A percentile compares a stretch with the other conserved stretches of the same genome.
Evolutionary conservation across 92 coral and sea anemone genomes (phyloP).

Genomic region (Palythoa grandiflora): DNA sequence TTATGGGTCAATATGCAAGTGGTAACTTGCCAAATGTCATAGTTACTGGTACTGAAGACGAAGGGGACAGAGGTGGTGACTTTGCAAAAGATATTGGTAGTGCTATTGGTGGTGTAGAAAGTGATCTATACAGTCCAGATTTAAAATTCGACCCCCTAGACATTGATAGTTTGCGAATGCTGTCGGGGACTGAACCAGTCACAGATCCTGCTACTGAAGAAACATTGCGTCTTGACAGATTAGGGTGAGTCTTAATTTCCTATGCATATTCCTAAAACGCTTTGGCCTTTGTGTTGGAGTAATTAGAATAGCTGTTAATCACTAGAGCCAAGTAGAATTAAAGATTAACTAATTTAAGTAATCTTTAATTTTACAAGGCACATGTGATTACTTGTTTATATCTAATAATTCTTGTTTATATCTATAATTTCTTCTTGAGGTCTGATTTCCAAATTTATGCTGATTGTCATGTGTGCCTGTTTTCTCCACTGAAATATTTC

Average conservation of each 20-base stretch:
- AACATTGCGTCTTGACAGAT: slow-evolving; percentile 80
- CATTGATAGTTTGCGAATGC: slow-evolving; percentile 88
- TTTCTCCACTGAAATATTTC: too few relatives aligned
- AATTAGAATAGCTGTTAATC: too few relatives aligned
- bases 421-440: too few relatives aligned
- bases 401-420: too few relatives aligned
- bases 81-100: slow-evolving; percentile 79
- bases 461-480: too few relatives aligned
- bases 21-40: slow-evolving; percentile 82
- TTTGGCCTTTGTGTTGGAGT: background rate
- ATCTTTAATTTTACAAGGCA: background rate
- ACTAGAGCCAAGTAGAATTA: too few relatives aligned
- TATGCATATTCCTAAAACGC: background rate
- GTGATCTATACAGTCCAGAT: slow-evolving; percentile 34
- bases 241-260: slow-evolving; percentile 65
- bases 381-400: too few relatives aligned
- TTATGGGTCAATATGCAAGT: slow-evolving; percentile 29
- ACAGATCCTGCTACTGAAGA: slow-evolving; percentile 92
- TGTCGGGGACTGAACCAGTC: slow-evolving; percentile 89
- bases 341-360: too few relatives aligned
- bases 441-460: too few relatives aligned
- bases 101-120: slow-evolving; percentile 65
- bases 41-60: slow-evolving; percentile 83
- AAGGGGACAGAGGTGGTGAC: slow-evolving; percentile 69
- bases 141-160: slow-evolving; percentile 77